These are phyloP conservation scores for Platanista minor DNA, from an alignment of 2,113 vertebrate genomes.

Conservation along the genomic window DNA sequence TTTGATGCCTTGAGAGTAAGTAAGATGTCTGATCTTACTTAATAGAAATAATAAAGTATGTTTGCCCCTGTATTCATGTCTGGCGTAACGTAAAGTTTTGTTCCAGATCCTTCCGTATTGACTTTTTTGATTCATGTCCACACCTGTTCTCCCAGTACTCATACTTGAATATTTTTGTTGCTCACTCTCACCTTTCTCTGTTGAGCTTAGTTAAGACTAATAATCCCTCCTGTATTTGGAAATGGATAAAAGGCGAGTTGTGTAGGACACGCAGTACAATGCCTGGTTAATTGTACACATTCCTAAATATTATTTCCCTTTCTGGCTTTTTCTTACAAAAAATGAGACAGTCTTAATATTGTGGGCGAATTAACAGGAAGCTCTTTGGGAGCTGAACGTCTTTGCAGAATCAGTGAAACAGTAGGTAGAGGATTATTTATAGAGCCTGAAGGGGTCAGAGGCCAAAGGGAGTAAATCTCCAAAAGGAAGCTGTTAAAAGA, in stretches of 20 bases:
- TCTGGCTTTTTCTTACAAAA: neutral
- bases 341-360: neutral
- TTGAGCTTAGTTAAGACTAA: neutral
- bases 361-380: neutral
- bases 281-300: neutral
- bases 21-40: neutral
- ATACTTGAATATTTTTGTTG: neutral
- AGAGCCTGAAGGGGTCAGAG: neutral
- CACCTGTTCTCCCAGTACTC: neutral
- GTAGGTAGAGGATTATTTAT: neutral
- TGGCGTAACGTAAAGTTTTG: neutral
- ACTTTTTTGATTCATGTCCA: neutral
- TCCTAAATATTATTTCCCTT: neutral
- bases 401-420: neutral
- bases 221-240: neutral
- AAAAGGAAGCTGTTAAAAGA: neutral
- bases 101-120: accelerated
- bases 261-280: neutral
- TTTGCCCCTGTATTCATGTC: neutral
- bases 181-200: neutral
- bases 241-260: neutral
- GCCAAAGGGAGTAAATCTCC: neutral
- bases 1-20: neutral
- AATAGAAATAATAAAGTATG: neutral
- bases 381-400: neutral